Percentiles rank a stretch among this genome's conserved stretches.
phyloP scores from a whole-genome alignment of 2,113 vertebrate species.

The Tyto alba region DNA sequence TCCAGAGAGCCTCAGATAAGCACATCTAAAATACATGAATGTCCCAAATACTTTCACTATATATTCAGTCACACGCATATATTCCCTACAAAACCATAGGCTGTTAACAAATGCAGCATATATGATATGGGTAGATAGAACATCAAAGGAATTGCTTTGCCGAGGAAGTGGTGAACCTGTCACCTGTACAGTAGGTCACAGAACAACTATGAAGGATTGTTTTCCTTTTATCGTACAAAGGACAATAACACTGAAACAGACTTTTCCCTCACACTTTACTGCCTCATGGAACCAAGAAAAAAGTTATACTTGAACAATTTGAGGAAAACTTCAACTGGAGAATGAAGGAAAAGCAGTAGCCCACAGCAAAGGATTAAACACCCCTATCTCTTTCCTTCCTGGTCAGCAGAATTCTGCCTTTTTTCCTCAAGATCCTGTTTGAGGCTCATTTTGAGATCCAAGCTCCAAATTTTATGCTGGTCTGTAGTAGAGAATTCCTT shows the following conservation, averaged over 20 bases:
- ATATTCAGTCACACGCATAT: not conserved
- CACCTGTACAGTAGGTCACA: not conserved
- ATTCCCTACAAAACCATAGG: not conserved
- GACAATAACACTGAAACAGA: not conserved
- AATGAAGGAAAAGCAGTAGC: not conserved
- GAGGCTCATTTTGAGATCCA: not conserved
- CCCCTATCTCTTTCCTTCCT: not conserved
- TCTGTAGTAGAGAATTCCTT: not conserved
- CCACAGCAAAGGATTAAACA: not conserved
- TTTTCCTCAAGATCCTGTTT: not conserved
- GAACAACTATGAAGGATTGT: not conserved
- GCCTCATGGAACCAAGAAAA: not conserved
- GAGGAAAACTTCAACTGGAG: not conserved
- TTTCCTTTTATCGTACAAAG: not conserved
- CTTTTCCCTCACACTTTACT: not conserved
- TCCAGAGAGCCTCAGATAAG: not conserved
- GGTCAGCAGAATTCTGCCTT: not conserved
- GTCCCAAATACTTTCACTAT: not conserved
- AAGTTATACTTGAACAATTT: not conserved
- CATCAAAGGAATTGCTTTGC: not conserved
- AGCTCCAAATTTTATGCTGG: not conserved
- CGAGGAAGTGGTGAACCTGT: not conserved
- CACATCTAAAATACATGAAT: not conserved
- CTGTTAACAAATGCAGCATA: not conserved
- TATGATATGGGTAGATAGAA: not conserved